Evolutionary conservation across 2,113 vertebrate genomes (phyloP).

Genomic region (Dunckerocampus dactyliophorus): DNA sequence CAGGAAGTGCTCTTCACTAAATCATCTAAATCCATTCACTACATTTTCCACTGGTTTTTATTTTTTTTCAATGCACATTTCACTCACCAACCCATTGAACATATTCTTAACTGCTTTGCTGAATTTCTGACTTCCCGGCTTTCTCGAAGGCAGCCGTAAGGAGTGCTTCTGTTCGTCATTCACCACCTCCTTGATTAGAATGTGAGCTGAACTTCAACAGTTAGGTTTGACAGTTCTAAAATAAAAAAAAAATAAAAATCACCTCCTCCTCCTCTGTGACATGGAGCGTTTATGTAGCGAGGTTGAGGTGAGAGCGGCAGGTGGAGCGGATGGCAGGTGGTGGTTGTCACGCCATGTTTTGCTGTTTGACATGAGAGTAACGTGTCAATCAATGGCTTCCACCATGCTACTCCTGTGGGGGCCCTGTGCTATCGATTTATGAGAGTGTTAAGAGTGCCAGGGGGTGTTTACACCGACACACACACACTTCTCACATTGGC

Average conservation of each 20-base stretch:
- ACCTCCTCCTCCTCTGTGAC: too few species aligned
- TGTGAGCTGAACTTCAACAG: conserved; percentile 40
- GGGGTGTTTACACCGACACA: conserved; percentile 51
- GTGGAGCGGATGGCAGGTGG: conserved; percentile 63
- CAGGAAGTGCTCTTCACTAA: neutral
- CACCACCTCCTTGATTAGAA: conserved; percentile 26
- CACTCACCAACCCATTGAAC: too few species aligned
- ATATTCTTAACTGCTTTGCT: too few species aligned
- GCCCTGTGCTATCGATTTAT: conserved; percentile 69
- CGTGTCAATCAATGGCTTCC: conserved; percentile 74
- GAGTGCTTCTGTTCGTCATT: too few species aligned
- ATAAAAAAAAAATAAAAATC: neutral
- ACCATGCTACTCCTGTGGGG: conserved; percentile 61
- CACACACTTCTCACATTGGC: neutral
- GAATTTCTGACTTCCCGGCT: neutral
- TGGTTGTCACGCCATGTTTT: conserved; percentile 64
- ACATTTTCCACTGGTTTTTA: neutral
- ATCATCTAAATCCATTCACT: neutral
- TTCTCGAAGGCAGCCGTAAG: conserved; percentile 16
- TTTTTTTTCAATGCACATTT: neutral
- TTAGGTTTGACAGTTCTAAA: conserved; percentile 34
- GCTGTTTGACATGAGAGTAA: conserved; percentile 68
- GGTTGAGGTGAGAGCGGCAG: conserved; percentile 49
- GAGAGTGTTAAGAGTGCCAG: conserved; percentile 60
- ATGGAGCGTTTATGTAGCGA: neutral